These are phyloP conservation scores for Globia sparganii DNA, from an alignment of 2,888 invertebrate species.

Conservation along the genomic window DNA sequence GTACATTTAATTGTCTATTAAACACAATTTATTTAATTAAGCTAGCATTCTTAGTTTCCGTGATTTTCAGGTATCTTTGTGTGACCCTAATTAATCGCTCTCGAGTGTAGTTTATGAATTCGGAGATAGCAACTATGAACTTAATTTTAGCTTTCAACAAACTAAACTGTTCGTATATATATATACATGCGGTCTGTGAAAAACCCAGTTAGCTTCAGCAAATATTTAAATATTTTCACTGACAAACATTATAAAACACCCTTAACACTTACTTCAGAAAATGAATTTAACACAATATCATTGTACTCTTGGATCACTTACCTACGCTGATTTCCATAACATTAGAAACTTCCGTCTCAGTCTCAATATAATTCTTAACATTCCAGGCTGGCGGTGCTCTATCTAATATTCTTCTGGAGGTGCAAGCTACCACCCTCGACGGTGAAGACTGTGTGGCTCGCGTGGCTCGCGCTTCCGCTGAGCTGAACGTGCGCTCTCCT, in stretches of 20 bases:
- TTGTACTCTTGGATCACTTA: neutral
- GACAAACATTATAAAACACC: neutral
- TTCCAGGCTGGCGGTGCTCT: constrained; percentile 65
- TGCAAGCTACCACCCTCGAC: constrained; percentile 61
- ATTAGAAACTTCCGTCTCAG: neutral
- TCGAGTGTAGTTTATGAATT: neutral
- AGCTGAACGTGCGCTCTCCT: constrained; percentile 70
- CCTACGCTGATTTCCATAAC: neutral
- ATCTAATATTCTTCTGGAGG: constrained; percentile 68
- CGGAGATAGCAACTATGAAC: too few species aligned
- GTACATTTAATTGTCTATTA: too few species aligned
- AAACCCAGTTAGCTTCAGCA: neutral
- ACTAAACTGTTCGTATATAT: neutral
- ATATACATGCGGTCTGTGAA: neutral
- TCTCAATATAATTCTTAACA: neutral
- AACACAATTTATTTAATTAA: too few species aligned
- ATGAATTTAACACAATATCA: neutral
- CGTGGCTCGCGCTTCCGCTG: constrained; percentile 57
- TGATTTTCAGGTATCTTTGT: too few species aligned
- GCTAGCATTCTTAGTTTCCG: too few species aligned
- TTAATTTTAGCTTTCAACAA: too few species aligned
- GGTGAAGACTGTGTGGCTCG: constrained; percentile 67
- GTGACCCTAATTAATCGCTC: too few species aligned
- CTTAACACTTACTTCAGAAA: neutral
- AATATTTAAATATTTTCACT: neutral